Conservation (phyloP, 2,113 vertebrate species). For the Corvus hawaiiensis region DNA sequence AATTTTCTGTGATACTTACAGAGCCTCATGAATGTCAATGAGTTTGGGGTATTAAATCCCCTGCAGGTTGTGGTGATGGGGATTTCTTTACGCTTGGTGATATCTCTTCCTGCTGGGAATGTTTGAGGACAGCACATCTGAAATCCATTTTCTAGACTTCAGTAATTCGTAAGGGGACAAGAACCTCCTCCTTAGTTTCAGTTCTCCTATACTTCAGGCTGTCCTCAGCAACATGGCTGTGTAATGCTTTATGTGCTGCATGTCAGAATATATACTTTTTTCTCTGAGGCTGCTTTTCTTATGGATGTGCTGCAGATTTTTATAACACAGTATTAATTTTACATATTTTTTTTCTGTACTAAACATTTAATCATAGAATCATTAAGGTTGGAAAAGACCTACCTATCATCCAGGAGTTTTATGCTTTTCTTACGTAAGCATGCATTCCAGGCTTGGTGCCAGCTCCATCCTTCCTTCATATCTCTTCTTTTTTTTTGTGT, state of each 20-base stretch:
- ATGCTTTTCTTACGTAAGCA: slow-evolving; percentile 43
- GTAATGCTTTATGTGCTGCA: slow-evolving; percentile 17
- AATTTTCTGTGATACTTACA: not conserved
- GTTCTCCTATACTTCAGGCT: not conserved
- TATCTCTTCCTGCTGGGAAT: not conserved
- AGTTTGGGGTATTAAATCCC: not conserved
- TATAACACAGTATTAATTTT: slow-evolving; percentile 46
- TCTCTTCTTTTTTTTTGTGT: not conserved
- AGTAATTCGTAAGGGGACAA: not conserved
- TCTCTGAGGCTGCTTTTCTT: slow-evolving; percentile 17
- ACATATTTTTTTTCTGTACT: slow-evolving; percentile 23
- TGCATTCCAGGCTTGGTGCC: slow-evolving; percentile 50
- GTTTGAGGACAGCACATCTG: not conserved
- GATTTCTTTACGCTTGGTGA: not conserved
- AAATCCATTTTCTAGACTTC: not conserved
- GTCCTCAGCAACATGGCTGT: not conserved
- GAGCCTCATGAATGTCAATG: not conserved
- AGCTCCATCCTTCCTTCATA: slow-evolving; percentile 63
- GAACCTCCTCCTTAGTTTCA: not conserved
- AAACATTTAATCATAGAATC: not conserved
- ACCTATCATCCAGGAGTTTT: slow-evolving; percentile 14
- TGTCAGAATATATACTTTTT: slow-evolving; percentile 23
- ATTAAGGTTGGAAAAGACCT: not conserved
- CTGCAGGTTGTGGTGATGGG: not conserved
- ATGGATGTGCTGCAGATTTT: slow-evolving; percentile 36